These are phyloP conservation scores for Frieseomelitta varia DNA, from an alignment of 1,140 invertebrate species.

Conservation along the genomic window DNA sequence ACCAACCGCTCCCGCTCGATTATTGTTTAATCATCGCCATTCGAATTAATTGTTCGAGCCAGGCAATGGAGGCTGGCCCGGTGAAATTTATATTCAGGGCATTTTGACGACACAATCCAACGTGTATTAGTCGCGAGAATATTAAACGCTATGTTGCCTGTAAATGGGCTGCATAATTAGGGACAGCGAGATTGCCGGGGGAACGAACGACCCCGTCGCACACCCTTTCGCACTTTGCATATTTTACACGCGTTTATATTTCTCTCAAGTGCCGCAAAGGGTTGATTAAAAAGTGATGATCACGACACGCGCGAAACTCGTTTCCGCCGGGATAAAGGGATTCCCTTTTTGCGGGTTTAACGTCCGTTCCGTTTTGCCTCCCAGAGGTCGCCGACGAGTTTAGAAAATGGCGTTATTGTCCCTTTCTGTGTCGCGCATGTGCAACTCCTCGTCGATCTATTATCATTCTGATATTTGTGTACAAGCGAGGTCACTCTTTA, in stretches of 20 bases:
- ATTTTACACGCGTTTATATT: slow-evolving; percentile 38
- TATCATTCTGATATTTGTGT: background rate
- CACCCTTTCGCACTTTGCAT: slow-evolving; percentile 19
- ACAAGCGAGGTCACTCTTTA: no score
- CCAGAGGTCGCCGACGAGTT: no score
- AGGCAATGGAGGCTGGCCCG: background rate
- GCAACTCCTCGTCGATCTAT: background rate
- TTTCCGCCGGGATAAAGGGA: background rate
- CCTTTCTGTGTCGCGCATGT: background rate
- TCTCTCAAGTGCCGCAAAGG: slow-evolving; percentile 24
- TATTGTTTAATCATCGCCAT: background rate
- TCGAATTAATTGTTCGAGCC: slow-evolving; percentile 11
- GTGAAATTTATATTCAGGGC: slow-evolving; percentile 23
- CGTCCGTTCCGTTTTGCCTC: background rate
- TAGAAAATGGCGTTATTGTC: background rate
- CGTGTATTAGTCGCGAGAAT: slow-evolving; percentile 7
- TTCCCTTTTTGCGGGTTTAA: slow-evolving; percentile 7
- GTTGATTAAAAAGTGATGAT: slow-evolving; percentile 46
- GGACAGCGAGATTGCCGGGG: slow-evolving; percentile 19
- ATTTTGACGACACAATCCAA: slow-evolving; percentile 24
- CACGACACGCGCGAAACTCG: background rate
- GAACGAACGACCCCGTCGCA: background rate
- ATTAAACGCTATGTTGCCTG: slow-evolving; percentile 21
- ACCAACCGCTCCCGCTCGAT: background rate
- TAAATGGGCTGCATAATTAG: slow-evolving; percentile 49